These are phyloP conservation scores for Cyprinodon diabolis DNA, from an alignment of 2,797 vertebrate genomes.

Conservation along the genomic window DNA sequence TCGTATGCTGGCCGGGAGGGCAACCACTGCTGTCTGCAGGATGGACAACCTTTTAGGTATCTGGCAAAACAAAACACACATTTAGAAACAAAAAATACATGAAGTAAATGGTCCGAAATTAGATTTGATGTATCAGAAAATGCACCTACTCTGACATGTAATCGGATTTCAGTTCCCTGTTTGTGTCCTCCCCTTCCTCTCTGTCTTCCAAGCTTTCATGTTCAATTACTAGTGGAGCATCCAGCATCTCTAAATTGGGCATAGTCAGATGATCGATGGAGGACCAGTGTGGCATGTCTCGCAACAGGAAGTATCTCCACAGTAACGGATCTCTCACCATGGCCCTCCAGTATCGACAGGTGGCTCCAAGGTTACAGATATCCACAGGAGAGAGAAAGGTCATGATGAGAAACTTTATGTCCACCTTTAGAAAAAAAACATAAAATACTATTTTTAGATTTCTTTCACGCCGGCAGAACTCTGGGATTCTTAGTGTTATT, in stretches of 20 bases:
- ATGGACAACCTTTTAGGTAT: conserved; percentile 89
- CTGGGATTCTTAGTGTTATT: background rate
- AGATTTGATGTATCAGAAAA: background rate
- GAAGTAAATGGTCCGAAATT: background rate
- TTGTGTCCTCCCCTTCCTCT: conserved; percentile 43
- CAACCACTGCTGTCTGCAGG: conserved; percentile 80
- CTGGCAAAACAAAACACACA: conserved; percentile 68
- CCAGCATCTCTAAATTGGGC: conserved; percentile 82
- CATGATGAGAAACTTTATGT: conserved; percentile 89
- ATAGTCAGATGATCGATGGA: conserved; percentile 89
- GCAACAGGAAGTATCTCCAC: conserved; percentile 90
- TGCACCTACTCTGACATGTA: conserved; percentile 90
- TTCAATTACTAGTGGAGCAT: conserved; percentile 63
- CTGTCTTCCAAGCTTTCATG: conserved; percentile 58
- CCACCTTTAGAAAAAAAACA: conserved; percentile 77
- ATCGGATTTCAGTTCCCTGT: conserved; percentile 66
- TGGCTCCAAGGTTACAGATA: conserved; percentile 87
- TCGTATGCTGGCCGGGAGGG: conserved; percentile 78
- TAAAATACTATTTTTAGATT: background rate
- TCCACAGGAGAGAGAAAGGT: conserved; percentile 88
- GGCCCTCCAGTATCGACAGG: conserved; percentile 87
- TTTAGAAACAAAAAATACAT: background rate
- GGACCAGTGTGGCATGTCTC: conserved; percentile 88
- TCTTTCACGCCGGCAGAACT: background rate
- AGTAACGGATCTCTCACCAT: conserved; percentile 88